Base-by-base conservation (phyloP, 2,113 vertebrate genomes). In the Myiopsitta monachus region DNA sequence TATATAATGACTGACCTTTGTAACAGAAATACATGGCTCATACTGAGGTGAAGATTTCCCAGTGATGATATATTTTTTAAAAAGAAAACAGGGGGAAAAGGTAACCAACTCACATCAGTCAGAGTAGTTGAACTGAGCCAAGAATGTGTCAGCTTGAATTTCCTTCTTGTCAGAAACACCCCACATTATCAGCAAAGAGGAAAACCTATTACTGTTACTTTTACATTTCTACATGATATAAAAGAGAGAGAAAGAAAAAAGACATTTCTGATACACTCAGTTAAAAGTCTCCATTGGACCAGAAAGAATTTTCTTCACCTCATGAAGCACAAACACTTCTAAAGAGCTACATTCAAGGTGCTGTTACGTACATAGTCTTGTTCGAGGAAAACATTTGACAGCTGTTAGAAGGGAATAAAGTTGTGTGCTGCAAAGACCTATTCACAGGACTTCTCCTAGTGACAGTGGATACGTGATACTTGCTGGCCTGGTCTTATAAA, bases 1-100 rank as follows among this genome's bases (percentile, higher is more conserved):
- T 92, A 94, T 83, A 67, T 79, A 94, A 95, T 39, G 31, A 44
- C n/a, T 96, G 88, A 92, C 92, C 92, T 95, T 94, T 89, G 88
- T 63, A 89, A 75, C 66, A 91, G 87, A 89, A 96, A 89, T 89
- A 87, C 52, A 59, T 83, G 73, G 43, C 54, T 96, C 47, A 87
- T 79, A 93, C 61, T 52, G 92, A 92, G 54, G 74, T 84, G 51
- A 74, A 96, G 92, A 89, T 96, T 95, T 96, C 66, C 66, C 57
- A 70, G 22, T 73, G 88, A 94, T 92, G 91, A 95, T 92, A 72
- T 75, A 94, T 86, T 93, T 96, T 89, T 84, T 28, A 24, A 66
- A 93, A 89, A 69, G 88, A 97, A 95, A 92, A 39, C 23, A 72
- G 5, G 14, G 55, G 68, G 51, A 18, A 96, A 90, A 95, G 55